Evolutionary conservation across 2,888 invertebrate species (phyloP).

Genomic region (Erebia epiphron): DNA sequence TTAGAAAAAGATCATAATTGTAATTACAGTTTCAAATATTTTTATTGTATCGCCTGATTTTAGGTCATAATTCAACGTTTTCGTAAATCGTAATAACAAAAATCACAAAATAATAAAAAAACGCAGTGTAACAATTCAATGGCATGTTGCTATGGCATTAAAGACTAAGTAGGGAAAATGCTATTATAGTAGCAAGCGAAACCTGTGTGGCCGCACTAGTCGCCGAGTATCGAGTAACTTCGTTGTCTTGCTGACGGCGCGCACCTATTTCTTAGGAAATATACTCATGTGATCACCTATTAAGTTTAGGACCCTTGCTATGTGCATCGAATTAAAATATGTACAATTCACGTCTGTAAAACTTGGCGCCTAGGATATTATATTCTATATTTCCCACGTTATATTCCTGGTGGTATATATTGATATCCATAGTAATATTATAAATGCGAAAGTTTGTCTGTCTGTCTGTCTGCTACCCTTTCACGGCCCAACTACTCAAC

Average conservation of each 20-base stretch:
- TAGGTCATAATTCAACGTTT: too few relatives aligned
- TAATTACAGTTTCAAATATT: not conserved
- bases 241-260: slow-evolving; percentile 62
- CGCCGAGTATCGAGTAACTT: slow-evolving; percentile 64
- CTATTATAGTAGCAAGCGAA: slow-evolving; percentile 49
- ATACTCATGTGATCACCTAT: slow-evolving; percentile 61
- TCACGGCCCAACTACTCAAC: too few relatives aligned
- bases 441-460: too few relatives aligned
- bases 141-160: slow-evolving; percentile 12
- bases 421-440: too few relatives aligned
- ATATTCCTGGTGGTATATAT: not conserved
- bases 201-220: slow-evolving; percentile 62
- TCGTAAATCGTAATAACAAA: too few relatives aligned
- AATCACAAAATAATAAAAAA: too few relatives aligned
- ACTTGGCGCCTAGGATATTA: slow-evolving; percentile 6
- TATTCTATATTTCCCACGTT: slow-evolving; percentile 5
- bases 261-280: slow-evolving; percentile 65
- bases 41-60: not conserved
- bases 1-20: not conserved
- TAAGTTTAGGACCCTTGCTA: slow-evolving; percentile 39
- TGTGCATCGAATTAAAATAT: not conserved
- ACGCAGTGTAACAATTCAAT: not conserved
- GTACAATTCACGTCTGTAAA: not conserved
- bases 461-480: too few relatives aligned
- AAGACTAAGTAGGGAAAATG: slow-evolving; percentile 38